Percentiles rank a stretch among this genome's conserved stretches.
These are phyloP conservation scores for Tetramorium bicarinatum DNA, from an alignment of 2,888 invertebrate species.

Conservation along the genomic window DNA sequence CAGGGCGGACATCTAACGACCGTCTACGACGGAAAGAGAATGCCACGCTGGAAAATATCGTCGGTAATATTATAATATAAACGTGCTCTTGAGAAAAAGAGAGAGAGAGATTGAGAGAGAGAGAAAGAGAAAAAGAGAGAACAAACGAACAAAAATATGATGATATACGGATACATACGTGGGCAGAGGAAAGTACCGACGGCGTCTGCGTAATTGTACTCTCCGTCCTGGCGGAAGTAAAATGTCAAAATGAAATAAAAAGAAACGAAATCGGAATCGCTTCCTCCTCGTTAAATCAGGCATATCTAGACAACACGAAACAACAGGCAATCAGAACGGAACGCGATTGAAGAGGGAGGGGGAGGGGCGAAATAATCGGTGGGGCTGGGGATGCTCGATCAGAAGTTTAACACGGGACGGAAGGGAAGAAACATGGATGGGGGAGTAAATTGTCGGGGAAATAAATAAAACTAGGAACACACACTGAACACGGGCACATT, in stretches of 20 bases:
- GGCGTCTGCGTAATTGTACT: constrained; percentile 38
- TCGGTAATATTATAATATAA: constrained; percentile 23
- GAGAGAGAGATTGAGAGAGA: constrained; percentile 20
- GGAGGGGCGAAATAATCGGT: constrained; percentile 42
- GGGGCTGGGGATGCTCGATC: constrained; percentile 6
- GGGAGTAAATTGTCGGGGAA: constrained; percentile 45
- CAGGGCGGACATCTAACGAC: constrained; percentile 14
- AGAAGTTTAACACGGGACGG: constrained; percentile 19
- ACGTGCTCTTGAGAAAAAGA: constrained; percentile 20
- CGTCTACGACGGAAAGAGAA: constrained; percentile 10
- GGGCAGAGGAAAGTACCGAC: constrained; percentile 41
- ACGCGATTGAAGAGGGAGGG: constrained; percentile 33
- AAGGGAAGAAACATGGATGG: constrained; percentile 15
- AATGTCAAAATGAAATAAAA: constrained; percentile 55
- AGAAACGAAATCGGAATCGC: constrained; percentile 55
- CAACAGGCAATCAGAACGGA: constrained; percentile 73
- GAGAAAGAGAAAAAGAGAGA: constrained; percentile 30
- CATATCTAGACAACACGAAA: constrained; percentile 76
- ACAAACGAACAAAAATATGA: constrained; percentile 40
- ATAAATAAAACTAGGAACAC: constrained; percentile 69
- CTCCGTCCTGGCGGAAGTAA: constrained; percentile 58
- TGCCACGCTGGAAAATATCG: constrained; percentile 23
- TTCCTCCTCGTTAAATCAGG: constrained; percentile 67
- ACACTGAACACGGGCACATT: constrained; percentile 81
- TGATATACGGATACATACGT: constrained; percentile 28